A percentile compares a stretch with the other conserved stretches of the same genome.
Evolutionary conservation across 2,888 invertebrate genomes (phyloP).

Genomic region (Cosmia pyralina): DNA sequence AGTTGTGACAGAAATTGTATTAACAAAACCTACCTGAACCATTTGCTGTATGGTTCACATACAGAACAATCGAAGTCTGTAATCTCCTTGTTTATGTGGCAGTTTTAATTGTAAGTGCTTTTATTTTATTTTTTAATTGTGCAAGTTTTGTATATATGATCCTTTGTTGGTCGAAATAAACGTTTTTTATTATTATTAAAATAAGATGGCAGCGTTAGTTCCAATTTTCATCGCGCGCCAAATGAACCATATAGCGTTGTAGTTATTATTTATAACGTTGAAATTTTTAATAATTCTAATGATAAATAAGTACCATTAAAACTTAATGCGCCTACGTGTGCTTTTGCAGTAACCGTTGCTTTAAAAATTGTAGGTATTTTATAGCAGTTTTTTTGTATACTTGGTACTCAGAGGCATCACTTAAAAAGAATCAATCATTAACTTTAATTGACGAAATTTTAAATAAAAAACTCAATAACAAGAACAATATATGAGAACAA

Average conservation of each 20-base stretch:
- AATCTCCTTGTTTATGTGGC: too few relatives aligned
- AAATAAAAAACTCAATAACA: too few relatives aligned
- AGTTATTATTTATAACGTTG: background rate
- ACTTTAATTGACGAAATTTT: too few relatives aligned
- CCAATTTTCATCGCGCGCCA: background rate
- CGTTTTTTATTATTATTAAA: background rate
- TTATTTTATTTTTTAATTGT: too few relatives aligned
- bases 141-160: too few relatives aligned
- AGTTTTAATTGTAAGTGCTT: too few relatives aligned
- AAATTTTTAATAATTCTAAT: background rate
- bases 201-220: background rate
- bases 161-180: too few relatives aligned
- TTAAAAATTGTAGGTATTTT: conserved; percentile 1
- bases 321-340: background rate
- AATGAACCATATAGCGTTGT: background rate
- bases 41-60: too few relatives aligned
- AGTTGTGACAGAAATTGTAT: background rate
- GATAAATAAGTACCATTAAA: background rate
- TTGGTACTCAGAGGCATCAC: background rate
- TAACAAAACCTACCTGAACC: background rate
- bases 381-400: background rate
- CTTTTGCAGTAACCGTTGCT: background rate
- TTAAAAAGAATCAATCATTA: background rate
- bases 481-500: too few relatives aligned
- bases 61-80: too few relatives aligned